A percentile compares a stretch with the other conserved stretches of the same genome.
Conservation (phyloP, 2,797 vertebrate species). For the Cryptoprocta ferox region DNA sequence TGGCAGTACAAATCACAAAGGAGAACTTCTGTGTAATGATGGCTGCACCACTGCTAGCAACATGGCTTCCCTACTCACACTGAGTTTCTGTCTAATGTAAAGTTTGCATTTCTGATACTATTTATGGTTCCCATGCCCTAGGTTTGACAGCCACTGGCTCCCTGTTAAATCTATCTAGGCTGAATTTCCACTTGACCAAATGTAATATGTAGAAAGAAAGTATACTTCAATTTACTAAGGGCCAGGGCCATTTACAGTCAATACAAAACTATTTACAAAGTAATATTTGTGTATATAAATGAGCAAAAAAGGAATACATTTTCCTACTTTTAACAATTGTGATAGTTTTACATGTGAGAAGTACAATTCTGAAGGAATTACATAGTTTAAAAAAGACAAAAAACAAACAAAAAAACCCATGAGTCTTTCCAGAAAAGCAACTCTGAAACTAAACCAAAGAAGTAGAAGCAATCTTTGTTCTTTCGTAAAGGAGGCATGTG, state of each 20-base stretch:
- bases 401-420: background rate
- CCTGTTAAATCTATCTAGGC: background rate
- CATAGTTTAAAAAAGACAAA: background rate
- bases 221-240: background rate
- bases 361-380: background rate
- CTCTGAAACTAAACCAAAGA: background rate
- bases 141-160: background rate
- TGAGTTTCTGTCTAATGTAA: background rate
- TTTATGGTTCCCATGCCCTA: background rate
- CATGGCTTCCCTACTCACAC: background rate
- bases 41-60: too few relatives aligned
- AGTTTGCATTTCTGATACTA: background rate
- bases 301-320: background rate
- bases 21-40: background rate
- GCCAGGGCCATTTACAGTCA: background rate
- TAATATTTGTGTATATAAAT: background rate
- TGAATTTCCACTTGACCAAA: background rate
- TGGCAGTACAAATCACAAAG: background rate
- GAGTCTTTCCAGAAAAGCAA: background rate
- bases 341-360: background rate
- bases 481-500: background rate
- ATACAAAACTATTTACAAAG: background rate
- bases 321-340: background rate
- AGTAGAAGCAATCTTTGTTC: background rate
- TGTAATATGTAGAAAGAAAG: background rate